Evolutionary conservation across 2,797 vertebrate species (phyloP).

Genomic region (Gadopsis marmoratus): DNA sequence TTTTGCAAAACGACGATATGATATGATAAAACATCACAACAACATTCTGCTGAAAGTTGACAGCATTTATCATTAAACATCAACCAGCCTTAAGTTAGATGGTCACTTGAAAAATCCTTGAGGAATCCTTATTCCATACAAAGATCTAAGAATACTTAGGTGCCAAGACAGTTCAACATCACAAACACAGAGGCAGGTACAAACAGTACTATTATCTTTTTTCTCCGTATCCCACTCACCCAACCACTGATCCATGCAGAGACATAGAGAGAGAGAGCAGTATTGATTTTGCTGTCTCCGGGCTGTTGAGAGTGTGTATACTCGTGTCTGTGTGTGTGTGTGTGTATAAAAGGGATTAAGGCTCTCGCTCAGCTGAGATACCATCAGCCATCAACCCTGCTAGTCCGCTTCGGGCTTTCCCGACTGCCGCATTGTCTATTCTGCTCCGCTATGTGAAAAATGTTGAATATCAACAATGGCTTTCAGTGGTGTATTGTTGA

Average conservation of each 20-base stretch:
- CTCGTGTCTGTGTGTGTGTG: conserved; percentile 47
- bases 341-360: conserved; percentile 92
- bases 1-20: neutral
- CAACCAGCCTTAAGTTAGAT: neutral
- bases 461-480: conserved; percentile 99
- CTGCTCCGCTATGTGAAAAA: conserved; percentile 99
- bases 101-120: neutral
- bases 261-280: conserved; percentile 66
- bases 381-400: conserved; percentile 98
- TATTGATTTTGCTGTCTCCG: conserved; percentile 91
- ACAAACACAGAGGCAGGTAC: conserved; percentile 26
- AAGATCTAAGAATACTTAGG: conserved; percentile 70
- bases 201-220: conserved; percentile 30
- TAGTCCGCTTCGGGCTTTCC: conserved; percentile 95
- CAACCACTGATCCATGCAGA: conserved; percentile 68
- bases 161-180: conserved; percentile 44
- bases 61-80: neutral
- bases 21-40: neutral
- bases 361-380: conserved; percentile 94
- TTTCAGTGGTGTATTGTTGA: conserved; percentile 99
- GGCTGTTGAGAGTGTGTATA: conserved; percentile 86
- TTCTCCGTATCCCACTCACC: conserved; percentile 65
- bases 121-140: conserved; percentile 21
- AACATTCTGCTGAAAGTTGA: neutral
- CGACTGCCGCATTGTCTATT: conserved; percentile 99